Conservation (phyloP, 2,888 invertebrate species). For the Eilema sororculum region DNA sequence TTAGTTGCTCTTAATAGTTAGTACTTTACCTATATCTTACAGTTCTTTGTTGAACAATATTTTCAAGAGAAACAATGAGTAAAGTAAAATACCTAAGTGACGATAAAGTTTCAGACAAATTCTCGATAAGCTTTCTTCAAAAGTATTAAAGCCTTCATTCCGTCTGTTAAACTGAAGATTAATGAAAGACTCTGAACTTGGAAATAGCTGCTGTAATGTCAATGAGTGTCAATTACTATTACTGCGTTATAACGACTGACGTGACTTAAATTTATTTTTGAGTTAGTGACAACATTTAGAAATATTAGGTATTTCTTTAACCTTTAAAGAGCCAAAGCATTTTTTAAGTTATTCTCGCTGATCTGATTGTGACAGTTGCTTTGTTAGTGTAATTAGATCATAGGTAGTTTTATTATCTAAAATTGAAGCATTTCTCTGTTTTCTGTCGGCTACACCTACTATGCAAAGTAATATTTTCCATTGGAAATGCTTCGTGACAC, state of each 20-base stretch:
- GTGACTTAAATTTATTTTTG: background rate
- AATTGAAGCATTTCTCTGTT: too few relatives aligned
- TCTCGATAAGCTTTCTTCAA: conserved; percentile 2
- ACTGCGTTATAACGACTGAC: background rate
- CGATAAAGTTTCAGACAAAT: conserved; percentile 10
- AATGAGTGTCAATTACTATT: background rate
- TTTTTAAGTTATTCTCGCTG: too few relatives aligned
- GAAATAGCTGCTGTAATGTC: background rate
- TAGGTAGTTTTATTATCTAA: too few relatives aligned
- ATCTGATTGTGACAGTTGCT: too few relatives aligned
- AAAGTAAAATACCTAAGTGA: conserved; percentile 7
- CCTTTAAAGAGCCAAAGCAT: too few relatives aligned
- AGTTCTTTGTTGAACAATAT: background rate
- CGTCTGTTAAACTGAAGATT: conserved; percentile 11
- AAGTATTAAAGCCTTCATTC: conserved; percentile 11
- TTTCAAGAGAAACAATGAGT: background rate
- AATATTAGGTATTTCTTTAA: background rate
- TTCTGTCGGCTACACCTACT: too few relatives aligned
- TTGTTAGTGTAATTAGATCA: too few relatives aligned
- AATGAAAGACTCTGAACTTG: background rate
- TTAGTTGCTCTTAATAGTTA: too few relatives aligned
- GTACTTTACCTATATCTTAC: too few relatives aligned
- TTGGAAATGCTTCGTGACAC: too few relatives aligned
- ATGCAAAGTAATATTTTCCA: too few relatives aligned
- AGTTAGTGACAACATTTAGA: background rate